phyloP scores from a whole-genome alignment of 2,113 vertebrate genomes.

The Struthio camelus region DNA sequence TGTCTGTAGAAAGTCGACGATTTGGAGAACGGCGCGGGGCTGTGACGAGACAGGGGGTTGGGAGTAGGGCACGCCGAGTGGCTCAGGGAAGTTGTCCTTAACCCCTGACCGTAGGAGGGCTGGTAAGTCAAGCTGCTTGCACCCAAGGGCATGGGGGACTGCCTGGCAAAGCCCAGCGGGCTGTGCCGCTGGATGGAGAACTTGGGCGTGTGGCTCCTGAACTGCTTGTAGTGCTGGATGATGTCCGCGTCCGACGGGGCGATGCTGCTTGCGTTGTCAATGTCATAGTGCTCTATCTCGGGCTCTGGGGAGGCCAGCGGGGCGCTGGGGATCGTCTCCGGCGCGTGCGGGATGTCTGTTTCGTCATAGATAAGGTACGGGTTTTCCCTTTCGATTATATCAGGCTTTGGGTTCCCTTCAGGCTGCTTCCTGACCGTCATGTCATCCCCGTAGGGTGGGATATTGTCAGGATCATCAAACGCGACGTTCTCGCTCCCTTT shows the following conservation, averaged over 20 bases:
- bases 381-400: constrained; percentile 97
- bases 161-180: constrained; percentile 92
- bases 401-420: constrained; percentile 95
- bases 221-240: constrained; percentile 97
- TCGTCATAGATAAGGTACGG: constrained; percentile 97
- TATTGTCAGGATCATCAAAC: constrained; percentile 94
- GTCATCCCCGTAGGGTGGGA: constrained; percentile 92
- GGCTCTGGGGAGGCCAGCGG: constrained; percentile 85
- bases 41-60: constrained; percentile 91
- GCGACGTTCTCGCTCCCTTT: constrained; percentile 97
- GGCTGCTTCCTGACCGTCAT: constrained; percentile 96
- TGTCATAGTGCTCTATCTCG: constrained; percentile 96
- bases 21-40: constrained; percentile 92
- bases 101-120: constrained; percentile 84
- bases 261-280: constrained; percentile 97
- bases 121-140: constrained; percentile 93
- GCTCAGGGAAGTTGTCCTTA: constrained; percentile 89
- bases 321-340: constrained; percentile 90
- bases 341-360: constrained; percentile 84
- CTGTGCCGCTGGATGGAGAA: constrained; percentile 98
- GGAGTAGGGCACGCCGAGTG: constrained; percentile 91
- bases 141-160: constrained; percentile 91
- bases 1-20: constrained; percentile 90
- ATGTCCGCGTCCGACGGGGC: constrained; percentile 96
- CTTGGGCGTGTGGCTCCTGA: constrained; percentile 94